Percentiles rank a stretch among this genome's conserved stretches.
Conservation (phyloP, 2,888 invertebrate genomes). For the Gastrophysa polygoni region DNA sequence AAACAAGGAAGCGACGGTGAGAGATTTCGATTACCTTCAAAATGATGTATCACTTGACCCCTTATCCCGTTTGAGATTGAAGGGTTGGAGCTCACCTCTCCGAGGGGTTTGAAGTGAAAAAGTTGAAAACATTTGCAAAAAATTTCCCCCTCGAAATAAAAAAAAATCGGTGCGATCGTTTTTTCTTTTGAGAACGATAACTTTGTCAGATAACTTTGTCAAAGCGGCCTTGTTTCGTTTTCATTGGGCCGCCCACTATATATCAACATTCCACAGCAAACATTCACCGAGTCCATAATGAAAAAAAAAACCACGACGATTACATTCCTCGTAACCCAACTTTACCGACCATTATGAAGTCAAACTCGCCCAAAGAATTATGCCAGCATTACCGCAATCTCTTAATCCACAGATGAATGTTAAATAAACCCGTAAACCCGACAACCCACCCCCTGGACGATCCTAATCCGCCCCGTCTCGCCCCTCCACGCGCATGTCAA, state of each 20-base stretch:
- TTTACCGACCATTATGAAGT: neutral
- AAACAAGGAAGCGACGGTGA: too few relatives aligned
- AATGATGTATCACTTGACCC: too few relatives aligned
- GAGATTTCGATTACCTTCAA: too few relatives aligned
- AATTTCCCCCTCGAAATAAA: too few relatives aligned
- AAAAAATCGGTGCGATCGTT: too few relatives aligned
- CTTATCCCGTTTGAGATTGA: too few relatives aligned
- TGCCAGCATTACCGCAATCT: conserved; percentile 32
- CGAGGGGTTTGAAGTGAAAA: too few relatives aligned
- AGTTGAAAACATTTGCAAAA: too few relatives aligned
- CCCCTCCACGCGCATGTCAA: neutral
- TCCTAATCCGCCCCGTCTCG: conserved; percentile 13
- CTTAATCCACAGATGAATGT: conserved; percentile 31
- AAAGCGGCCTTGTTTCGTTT: neutral
- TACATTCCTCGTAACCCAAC: conserved; percentile 2
- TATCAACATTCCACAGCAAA: neutral
- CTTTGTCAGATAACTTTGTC: too few relatives aligned
- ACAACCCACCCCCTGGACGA: conserved; percentile 12
- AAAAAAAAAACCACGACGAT: neutral
- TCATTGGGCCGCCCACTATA: neutral
- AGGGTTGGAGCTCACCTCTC: too few relatives aligned
- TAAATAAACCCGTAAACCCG: conserved; percentile 24
- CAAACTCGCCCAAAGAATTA: conserved; percentile 25
- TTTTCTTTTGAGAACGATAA: too few relatives aligned
- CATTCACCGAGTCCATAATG: neutral